Conservation (phyloP, 2,888 invertebrate genomes). For the Rhamnusium bicolor region DNA sequence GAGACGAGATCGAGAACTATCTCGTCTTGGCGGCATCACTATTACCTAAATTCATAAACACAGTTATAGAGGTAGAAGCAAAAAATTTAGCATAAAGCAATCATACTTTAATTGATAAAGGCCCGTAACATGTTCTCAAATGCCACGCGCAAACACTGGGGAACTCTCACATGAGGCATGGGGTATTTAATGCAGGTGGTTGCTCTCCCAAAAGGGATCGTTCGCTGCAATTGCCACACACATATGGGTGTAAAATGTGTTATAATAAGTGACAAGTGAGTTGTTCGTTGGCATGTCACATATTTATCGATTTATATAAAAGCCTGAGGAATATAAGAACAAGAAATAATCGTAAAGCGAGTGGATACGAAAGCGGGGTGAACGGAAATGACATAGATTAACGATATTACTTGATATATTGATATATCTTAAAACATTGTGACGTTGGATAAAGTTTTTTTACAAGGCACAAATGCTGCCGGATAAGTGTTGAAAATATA, state of each 20-base stretch:
- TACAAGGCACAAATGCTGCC: background rate
- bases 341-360: slow-evolving; percentile 9
- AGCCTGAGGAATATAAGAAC: background rate
- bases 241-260: background rate
- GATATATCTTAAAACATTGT: slow-evolving; percentile 1
- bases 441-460: slow-evolving; percentile 4
- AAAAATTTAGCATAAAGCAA: too few species aligned
- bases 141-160: background rate
- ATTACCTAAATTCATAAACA: too few species aligned
- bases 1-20: too few species aligned
- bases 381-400: slow-evolving; percentile 2
- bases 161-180: background rate
- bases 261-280: background rate
- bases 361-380: background rate
- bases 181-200: slow-evolving; percentile 7
- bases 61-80: too few species aligned
- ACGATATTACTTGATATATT: background rate
- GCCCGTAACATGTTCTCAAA: background rate
- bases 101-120: too few species aligned
- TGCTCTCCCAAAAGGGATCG: slow-evolving; percentile 12
- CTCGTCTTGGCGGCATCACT: too few species aligned
- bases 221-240: slow-evolving; percentile 12
- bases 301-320: slow-evolving; percentile 9
- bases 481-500: background rate
- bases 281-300: slow-evolving; percentile 8